A percentile compares a stretch with the other conserved stretches of the same genome.
These are phyloP conservation scores for Hirundichthys speculiger DNA, from an alignment of 2,113 vertebrate species.

Conservation along the genomic window DNA sequence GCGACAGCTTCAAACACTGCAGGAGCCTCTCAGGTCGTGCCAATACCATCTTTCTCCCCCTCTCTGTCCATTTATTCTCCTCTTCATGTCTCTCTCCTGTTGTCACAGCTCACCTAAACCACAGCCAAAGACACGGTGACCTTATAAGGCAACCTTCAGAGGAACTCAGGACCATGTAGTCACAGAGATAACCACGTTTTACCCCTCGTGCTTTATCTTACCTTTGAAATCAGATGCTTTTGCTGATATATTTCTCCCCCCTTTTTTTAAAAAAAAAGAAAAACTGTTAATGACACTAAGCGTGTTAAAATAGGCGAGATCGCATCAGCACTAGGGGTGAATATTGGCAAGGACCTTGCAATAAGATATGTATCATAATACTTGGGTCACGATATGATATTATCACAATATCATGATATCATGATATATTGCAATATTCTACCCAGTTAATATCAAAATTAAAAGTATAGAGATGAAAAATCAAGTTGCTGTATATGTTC, in stretches of 20 bases:
- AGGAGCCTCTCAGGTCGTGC: conserved; percentile 37
- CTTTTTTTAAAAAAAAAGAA: too few relatives aligned
- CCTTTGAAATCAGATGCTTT: conserved; percentile 64
- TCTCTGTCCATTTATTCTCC: conserved; percentile 18
- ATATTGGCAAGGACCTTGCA: too few relatives aligned
- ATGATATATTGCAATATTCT: too few relatives aligned
- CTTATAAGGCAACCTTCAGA: conserved; percentile 58
- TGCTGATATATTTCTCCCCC: conserved; percentile 57
- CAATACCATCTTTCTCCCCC: conserved; percentile 17
- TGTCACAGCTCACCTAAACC: conserved; percentile 34
- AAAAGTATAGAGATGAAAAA: too few relatives aligned
- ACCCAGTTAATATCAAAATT: too few relatives aligned
- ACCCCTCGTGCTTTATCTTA: conserved; percentile 44
- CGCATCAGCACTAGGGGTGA: too few relatives aligned
- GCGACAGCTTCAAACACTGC: conserved; percentile 3
- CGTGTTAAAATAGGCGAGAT: conserved; percentile 42
- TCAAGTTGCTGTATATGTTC: too few relatives aligned
- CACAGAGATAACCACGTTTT: conserved; percentile 44
- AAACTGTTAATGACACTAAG: conserved; percentile 58
- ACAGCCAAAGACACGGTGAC: conserved; percentile 25
- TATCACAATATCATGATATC: too few relatives aligned
- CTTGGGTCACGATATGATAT: too few relatives aligned
- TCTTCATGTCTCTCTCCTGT: not conserved
- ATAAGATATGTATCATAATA: too few relatives aligned
- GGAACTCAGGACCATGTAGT: conserved; percentile 43